Conservation (phyloP, 2,888 invertebrate genomes). For the Ligdia adustata region DNA sequence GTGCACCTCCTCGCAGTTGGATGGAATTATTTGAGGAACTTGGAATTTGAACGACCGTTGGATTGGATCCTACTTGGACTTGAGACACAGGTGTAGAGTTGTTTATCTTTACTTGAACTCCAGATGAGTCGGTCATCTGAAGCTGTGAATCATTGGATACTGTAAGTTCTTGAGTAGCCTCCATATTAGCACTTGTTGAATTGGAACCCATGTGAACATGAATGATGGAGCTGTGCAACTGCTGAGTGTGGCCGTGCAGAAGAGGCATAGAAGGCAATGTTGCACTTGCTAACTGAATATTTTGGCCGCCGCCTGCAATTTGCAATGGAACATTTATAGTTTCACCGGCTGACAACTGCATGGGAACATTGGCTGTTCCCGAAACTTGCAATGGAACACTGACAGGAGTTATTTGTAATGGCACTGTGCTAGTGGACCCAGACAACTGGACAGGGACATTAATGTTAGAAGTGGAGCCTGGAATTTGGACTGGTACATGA, state of each 20-base stretch:
- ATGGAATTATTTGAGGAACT: slow-evolving; percentile 68
- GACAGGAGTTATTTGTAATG: slow-evolving; percentile 72
- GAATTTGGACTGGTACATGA: slow-evolving; percentile 78
- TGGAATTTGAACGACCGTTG: slow-evolving; percentile 69
- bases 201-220: slow-evolving; percentile 79
- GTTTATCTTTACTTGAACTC: slow-evolving; percentile 67
- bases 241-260: slow-evolving; percentile 62
- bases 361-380: slow-evolving; percentile 68
- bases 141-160: slow-evolving; percentile 65
- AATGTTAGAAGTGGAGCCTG: slow-evolving; percentile 73
- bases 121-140: slow-evolving; percentile 61
- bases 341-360: slow-evolving; percentile 73
- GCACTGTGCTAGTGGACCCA: slow-evolving; percentile 65
- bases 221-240: slow-evolving; percentile 72
- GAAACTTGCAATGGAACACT: slow-evolving; percentile 75
- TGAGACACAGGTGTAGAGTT: slow-evolving; percentile 63
- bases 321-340: slow-evolving; percentile 77
- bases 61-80: slow-evolving; percentile 67
- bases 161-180: slow-evolving; percentile 63
- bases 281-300: slow-evolving; percentile 64
- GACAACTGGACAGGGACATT: slow-evolving; percentile 77
- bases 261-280: slow-evolving; percentile 73
- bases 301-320: slow-evolving; percentile 63
- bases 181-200: slow-evolving; percentile 59
- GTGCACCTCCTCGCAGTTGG: slow-evolving; percentile 63